These are phyloP conservation scores for Lithophane socia DNA, from an alignment of 2,888 invertebrate genomes.

Conservation along the genomic window DNA sequence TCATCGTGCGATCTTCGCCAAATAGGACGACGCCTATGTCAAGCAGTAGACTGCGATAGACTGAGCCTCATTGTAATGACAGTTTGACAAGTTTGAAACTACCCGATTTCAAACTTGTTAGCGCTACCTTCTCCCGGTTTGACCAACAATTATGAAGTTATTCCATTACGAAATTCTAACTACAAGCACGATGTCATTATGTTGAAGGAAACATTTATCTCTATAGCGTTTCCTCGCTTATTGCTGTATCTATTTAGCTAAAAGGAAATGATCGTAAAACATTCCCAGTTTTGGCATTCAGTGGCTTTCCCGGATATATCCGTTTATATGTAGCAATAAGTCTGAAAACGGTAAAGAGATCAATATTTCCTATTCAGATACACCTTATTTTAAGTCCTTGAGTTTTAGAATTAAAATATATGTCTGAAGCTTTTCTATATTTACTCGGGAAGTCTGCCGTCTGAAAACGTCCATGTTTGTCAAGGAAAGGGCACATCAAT, in stretches of 20 bases:
- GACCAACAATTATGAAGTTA: not conserved
- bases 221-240: slow-evolving; percentile 1
- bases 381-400: not conserved
- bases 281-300: slow-evolving; percentile 1
- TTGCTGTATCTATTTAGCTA: slow-evolving; percentile 14
- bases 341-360: slow-evolving; percentile 6
- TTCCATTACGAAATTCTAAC: not conserved
- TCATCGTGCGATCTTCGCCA: too few relatives aligned
- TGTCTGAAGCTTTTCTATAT: not conserved
- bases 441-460: too few relatives aligned
- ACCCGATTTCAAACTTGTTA: not conserved
- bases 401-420: not conserved
- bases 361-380: not conserved
- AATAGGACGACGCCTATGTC: too few relatives aligned
- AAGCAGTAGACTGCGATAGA: not conserved
- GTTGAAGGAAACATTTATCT: not conserved
- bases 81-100: not conserved
- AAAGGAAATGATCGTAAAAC: slow-evolving; percentile 26
- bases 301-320: not conserved
- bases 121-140: not conserved
- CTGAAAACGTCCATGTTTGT: too few relatives aligned
- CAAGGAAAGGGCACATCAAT: too few relatives aligned
- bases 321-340: not conserved
- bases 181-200: slow-evolving; percentile 4
- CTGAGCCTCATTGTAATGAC: not conserved